Evolutionary conservation across 2,888 invertebrate genomes (phyloP), one percentile per base, ranked within the genome.

Genomic region (Ophioninae sp.): DNA sequence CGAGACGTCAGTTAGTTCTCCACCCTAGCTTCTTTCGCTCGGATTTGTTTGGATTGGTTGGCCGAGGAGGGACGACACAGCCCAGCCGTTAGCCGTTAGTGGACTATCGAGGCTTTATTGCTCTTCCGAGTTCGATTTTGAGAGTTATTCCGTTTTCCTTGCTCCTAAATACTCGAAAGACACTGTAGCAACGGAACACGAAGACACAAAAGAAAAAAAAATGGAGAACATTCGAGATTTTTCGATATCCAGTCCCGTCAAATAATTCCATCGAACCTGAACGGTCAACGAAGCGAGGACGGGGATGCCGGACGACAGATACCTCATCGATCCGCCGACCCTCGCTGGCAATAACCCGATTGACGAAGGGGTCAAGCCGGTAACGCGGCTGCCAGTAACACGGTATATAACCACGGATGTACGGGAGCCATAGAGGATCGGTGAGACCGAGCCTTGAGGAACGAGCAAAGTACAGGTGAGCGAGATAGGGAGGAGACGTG

Each of bases 301-400:
- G 69, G 41, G 74, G 39, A 68, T 57, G 41, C 62, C 68, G 59
- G 56, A 3, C 6, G 61, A 62, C 21, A 67, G 80, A 77, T 79
- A 69, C 57, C 73, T 76, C 80, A 76, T 80, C 76, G 83, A 83
- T 83, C 74, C 74, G 65, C 69, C 74, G 62, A 59, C 56, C 77
- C 80, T 77, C 83, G 30, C 50, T 78, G 73, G 77, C 74, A 83
- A 81, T 81, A 83, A 80, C 81, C 81, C 69, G 83, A 83, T 83
- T 76, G 21, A 78, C 77, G 50, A 74, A n/a, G 44, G 62, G 62
- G 77, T 81, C 77, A 83, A 78, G 83, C 73, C 64, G 78, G 77
- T 78, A 70, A 81, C 81, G 83, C 77, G 67, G 23, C 39, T 65
- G 39, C 69, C n/a, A 44, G 70, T 65, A 76, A 57, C 70, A 59